These are phyloP conservation scores for Psylliodes chrysocephalus DNA, from an alignment of 2,888 invertebrate species.

Conservation along the genomic window DNA sequence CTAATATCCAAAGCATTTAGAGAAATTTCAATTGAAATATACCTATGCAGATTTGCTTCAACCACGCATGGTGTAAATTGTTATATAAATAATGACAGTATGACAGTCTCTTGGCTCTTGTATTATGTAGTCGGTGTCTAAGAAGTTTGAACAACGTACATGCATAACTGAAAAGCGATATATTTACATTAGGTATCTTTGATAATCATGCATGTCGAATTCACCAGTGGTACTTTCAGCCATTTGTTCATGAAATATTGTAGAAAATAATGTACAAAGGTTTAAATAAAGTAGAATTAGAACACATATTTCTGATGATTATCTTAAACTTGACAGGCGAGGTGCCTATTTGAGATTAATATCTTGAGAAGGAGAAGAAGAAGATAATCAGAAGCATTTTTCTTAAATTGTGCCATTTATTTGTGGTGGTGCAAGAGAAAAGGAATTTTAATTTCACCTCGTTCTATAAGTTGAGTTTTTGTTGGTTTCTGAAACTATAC, in stretches of 20 bases:
- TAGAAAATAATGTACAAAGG: background rate
- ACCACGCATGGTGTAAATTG: slow-evolving; percentile 28
- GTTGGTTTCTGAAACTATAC: no score
- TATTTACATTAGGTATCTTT: slow-evolving; percentile 8
- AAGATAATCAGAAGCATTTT: no score
- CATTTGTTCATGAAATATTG: background rate
- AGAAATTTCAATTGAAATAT: slow-evolving; percentile 31
- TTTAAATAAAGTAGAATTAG: background rate
- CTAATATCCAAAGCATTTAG: slow-evolving; percentile 26
- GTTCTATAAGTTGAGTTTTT: no score
- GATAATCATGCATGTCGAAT: slow-evolving; percentile 6
- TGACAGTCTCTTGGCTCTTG: slow-evolving; percentile 10
- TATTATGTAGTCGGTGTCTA: slow-evolving; percentile 14
- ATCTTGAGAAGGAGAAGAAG: no score
- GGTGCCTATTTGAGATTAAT: no score
- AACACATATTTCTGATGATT: background rate
- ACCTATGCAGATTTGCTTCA: slow-evolving; percentile 28
- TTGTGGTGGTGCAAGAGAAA: no score
- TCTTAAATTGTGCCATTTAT: no score
- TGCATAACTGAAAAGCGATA: slow-evolving; percentile 2
- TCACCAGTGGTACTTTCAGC: background rate
- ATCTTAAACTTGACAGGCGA: no score
- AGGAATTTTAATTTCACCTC: no score
- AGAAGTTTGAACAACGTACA: slow-evolving; percentile 2
- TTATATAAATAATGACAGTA: slow-evolving; percentile 23